These are phyloP conservation scores for Nebria ingens DNA, from an alignment of 1,140 invertebrate genomes.

Conservation along the genomic window DNA sequence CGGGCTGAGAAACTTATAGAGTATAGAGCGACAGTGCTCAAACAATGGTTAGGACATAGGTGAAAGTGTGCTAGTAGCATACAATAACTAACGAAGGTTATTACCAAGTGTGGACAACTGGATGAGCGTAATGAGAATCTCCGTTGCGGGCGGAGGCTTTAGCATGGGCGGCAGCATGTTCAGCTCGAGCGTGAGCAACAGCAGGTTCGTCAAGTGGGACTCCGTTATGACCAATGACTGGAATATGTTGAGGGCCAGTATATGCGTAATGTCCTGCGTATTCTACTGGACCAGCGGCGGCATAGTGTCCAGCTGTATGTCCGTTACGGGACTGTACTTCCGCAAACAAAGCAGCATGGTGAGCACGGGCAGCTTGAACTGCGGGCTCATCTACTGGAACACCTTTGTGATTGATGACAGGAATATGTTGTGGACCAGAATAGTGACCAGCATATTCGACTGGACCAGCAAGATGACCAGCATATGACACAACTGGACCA, in stretches of 20 bases:
- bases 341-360: constrained; percentile 36
- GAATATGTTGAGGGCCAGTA: constrained; percentile 12
- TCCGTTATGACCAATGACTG: constrained; percentile 34
- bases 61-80: too few species aligned
- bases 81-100: too few species aligned
- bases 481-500: too few species aligned
- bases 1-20: too few species aligned
- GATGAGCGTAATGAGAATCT: too few species aligned
- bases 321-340: constrained; percentile 14
- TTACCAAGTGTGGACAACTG: too few species aligned
- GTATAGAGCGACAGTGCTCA: too few species aligned
- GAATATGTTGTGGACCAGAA: constrained; percentile 11
- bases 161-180: constrained; percentile 32
- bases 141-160: constrained; percentile 36
- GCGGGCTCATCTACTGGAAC: constrained; percentile 44
- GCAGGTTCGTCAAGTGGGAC: constrained; percentile 42
- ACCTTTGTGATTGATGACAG: constrained; percentile 34
- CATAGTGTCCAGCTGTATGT: not conserved
- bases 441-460: not conserved
- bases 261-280: constrained; percentile 6
- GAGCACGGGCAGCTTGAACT: constrained; percentile 44
- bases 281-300: constrained; percentile 36
- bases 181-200: constrained; percentile 18
- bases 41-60: too few species aligned
- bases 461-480: too few species aligned